Percentiles rank a stretch among this genome's conserved stretches.
Conservation (phyloP, 2,113 vertebrate genomes). For the Collichthys lucidus region DNA sequence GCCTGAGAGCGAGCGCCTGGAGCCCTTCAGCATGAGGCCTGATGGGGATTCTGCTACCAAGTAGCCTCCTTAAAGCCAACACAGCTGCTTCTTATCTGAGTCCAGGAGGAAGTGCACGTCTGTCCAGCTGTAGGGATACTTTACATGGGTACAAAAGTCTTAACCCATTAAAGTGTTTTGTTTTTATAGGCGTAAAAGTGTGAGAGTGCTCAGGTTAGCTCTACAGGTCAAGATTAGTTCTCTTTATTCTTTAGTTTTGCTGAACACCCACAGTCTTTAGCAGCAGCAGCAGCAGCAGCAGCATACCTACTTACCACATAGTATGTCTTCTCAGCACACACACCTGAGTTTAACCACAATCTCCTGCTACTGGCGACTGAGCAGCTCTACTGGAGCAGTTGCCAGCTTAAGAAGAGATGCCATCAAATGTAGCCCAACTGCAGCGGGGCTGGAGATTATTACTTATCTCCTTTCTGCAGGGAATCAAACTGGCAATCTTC, state of each 20-base stretch:
- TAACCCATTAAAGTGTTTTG: background rate
- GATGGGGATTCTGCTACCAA: conserved; percentile 84
- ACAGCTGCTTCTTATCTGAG: conserved; percentile 1
- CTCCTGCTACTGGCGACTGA: background rate
- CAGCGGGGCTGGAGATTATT: background rate
- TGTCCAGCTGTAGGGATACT: conserved; percentile 31
- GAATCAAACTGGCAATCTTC: conserved; percentile 13
- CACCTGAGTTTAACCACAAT: background rate
- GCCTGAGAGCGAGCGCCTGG: conserved; percentile 93
- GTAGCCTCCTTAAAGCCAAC: conserved; percentile 33
- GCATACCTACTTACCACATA: background rate
- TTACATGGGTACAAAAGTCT: background rate
- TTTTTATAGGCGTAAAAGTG: background rate
- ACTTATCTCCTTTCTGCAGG: background rate
- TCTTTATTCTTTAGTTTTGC: conserved; percentile 7
- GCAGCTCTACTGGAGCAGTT: background rate
- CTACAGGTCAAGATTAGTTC: background rate
- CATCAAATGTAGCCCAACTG: background rate
- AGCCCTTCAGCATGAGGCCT: conserved; percentile 94
- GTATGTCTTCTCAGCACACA: background rate
- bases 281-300: conserved; percentile 2
- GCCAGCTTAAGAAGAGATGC: background rate
- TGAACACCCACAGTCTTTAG: conserved; percentile 1
- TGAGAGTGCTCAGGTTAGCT: background rate
- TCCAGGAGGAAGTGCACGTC: conserved; percentile 21